Evolutionary conservation across 64 coral and sea anemone species (phyloP).

Genomic region (Astreopora myriophthalma): DNA sequence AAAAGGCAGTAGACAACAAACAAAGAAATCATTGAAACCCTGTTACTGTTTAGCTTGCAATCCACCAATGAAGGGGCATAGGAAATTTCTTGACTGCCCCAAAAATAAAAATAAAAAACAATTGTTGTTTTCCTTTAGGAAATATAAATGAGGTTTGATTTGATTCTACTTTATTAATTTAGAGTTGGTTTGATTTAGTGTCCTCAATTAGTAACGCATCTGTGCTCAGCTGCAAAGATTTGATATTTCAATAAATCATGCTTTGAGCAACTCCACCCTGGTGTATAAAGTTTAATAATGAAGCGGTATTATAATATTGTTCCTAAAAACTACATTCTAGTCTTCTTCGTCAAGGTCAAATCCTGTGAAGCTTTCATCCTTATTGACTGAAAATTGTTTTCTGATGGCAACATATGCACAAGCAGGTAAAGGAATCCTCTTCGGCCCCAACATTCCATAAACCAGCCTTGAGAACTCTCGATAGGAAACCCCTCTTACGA

Average conservation of each 20-base stretch:
- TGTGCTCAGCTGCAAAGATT: not conserved
- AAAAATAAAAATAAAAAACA: not conserved
- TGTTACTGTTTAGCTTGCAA: not conserved
- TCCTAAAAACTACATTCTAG: too few species aligned
- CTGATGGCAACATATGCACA: slow-evolving; percentile 7
- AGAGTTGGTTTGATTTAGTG: not conserved
- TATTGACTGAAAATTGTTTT: not conserved
- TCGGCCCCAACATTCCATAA: not conserved
- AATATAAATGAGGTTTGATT: not conserved
- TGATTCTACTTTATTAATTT: not conserved
- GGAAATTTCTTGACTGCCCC: not conserved
- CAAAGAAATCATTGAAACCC: not conserved
- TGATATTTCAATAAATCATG: not conserved
- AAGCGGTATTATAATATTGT: too few species aligned
- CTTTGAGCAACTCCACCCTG: too few species aligned
- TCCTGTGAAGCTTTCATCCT: not conserved
- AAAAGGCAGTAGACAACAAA: not conserved
- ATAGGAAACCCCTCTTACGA: not conserved
- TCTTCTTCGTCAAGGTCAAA: slow-evolving; percentile 10
- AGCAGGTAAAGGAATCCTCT: slow-evolving; percentile 1
- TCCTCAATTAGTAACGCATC: too few species aligned
- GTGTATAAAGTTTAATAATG: too few species aligned
- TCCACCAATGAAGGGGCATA: not conserved
- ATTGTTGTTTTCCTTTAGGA: not conserved
- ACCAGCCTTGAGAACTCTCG: slow-evolving; percentile 5